phyloP scores from a whole-genome alignment of 2,797 vertebrate species.

The Percopsis omiscomaycus region DNA sequence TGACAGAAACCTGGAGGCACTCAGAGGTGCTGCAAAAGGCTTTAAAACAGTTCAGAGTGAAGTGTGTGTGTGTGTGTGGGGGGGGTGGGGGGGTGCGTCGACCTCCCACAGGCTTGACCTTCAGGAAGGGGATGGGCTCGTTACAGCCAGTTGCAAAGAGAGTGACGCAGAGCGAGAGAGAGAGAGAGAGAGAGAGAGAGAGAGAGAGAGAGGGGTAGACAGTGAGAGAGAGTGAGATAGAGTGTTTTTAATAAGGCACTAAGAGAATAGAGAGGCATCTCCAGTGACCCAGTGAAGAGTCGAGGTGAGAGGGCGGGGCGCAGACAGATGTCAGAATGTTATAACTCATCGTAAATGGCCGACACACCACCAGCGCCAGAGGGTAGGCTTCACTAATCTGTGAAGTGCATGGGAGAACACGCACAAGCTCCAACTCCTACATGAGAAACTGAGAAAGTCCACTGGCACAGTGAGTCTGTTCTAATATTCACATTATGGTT shows the following conservation, averaged over 20 bases:
- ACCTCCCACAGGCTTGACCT: conserved; percentile 53
- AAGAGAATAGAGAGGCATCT: conserved; percentile 50
- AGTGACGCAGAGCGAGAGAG: conserved; percentile 12
- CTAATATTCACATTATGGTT: conserved; percentile 17
- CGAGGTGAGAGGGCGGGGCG: conserved; percentile 59
- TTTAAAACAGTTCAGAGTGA: conserved; percentile 41
- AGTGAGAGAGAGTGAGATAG: not conserved
- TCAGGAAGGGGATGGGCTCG: conserved; percentile 38
- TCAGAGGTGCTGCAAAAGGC: conserved; percentile 32
- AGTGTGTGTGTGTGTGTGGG: not conserved
- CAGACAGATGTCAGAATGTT: conserved; percentile 60
- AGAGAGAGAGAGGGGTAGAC: not conserved
- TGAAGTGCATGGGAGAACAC: conserved; percentile 52
- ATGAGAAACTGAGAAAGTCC: conserved; percentile 10
- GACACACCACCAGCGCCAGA: conserved; percentile 38
- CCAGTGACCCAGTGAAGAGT: conserved; percentile 23
- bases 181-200: not conserved
- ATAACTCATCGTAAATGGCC: conserved; percentile 65
- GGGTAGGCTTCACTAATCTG: conserved; percentile 52
- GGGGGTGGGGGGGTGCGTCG: conserved; percentile 27
- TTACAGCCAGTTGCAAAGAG: conserved; percentile 31
- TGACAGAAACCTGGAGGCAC: conserved; percentile 30
- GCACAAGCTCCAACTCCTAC: conserved; percentile 21
- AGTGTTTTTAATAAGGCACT: conserved; percentile 58
- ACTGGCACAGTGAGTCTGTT: conserved; percentile 14